A percentile compares a stretch with the other conserved stretches of the same genome.
These are phyloP conservation scores for Caenorhabditis sp. DNA, from an alignment of 2,888 invertebrate genomes.

Conservation along the genomic window DNA sequence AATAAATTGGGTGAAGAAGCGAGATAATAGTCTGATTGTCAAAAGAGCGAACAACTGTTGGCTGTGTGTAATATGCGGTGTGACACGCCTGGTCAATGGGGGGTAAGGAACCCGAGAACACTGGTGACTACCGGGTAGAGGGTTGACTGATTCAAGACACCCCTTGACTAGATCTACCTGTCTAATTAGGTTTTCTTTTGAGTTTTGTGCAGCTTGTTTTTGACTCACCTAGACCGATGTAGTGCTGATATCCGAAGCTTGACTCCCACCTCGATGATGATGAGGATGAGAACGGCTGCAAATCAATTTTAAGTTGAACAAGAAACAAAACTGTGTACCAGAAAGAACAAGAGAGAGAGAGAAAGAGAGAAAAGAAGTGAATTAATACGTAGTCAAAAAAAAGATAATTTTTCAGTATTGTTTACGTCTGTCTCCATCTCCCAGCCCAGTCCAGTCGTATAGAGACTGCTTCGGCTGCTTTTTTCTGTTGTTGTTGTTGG, in stretches of 20 bases:
- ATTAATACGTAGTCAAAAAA: neutral
- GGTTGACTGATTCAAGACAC: too few species aligned
- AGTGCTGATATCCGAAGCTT: neutral
- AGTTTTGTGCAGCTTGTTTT: too few species aligned
- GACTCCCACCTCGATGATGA: neutral
- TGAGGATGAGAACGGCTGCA: neutral
- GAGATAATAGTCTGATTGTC: too few species aligned
- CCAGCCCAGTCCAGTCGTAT: neutral
- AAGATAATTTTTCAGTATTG: conserved; percentile 10
- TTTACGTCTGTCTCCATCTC: neutral
- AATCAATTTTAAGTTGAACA: too few species aligned
- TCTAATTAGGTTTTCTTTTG: too few species aligned
- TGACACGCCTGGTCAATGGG: too few species aligned
- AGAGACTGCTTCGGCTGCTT: neutral
- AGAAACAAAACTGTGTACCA: neutral
- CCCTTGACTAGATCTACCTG: too few species aligned
- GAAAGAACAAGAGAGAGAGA: neutral
- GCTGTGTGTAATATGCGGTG: too few species aligned
- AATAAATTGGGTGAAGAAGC: too few species aligned
- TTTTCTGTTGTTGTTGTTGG: conserved; percentile 9
- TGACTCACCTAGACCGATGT: neutral
- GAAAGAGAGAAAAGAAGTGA: neutral
- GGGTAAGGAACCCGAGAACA: too few species aligned
- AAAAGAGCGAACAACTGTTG: too few species aligned
- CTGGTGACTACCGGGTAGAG: too few species aligned